phyloP scores from a whole-genome alignment of 53 echinoderm and acorn worm genomes.

The Hippasteria phrygiana region DNA sequence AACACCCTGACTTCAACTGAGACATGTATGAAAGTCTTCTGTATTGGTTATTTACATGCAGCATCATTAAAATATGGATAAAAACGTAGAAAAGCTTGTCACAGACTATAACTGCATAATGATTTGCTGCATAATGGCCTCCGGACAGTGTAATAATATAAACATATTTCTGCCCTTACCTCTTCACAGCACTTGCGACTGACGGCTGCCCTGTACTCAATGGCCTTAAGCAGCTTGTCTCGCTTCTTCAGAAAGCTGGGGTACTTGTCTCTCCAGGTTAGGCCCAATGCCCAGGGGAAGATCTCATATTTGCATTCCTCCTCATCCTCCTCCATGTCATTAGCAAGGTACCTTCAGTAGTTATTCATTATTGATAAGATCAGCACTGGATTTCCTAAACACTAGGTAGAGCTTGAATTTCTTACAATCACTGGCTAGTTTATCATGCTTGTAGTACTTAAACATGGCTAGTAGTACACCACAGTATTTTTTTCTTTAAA shows the following conservation, averaged over 20 bases:
- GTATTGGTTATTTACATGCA: too few relatives aligned
- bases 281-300: slow-evolving; percentile 97
- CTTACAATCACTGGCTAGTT: too few relatives aligned
- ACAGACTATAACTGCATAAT: too few relatives aligned
- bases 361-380: not conserved
- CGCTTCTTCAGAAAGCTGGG: slow-evolving; percentile 84
- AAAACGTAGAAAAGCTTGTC: too few relatives aligned
- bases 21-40: too few relatives aligned
- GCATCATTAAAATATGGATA: too few relatives aligned
- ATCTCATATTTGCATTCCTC: slow-evolving; percentile 98
- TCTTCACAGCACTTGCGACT: slow-evolving; percentile 99
- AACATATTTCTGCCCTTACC: slow-evolving; percentile 53
- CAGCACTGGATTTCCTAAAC: not conserved
- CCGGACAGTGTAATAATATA: not conserved
- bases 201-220: slow-evolving; percentile 95
- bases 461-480: too few relatives aligned
- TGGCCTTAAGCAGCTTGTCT: slow-evolving; percentile 85
- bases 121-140: too few relatives aligned
- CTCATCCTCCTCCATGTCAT: slow-evolving; percentile 99
- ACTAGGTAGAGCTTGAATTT: too few relatives aligned
- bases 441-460: too few relatives aligned
- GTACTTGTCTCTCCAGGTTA: slow-evolving; percentile 92
- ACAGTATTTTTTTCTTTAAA: too few relatives aligned
- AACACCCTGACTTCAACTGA: too few relatives aligned
- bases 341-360: slow-evolving; percentile 87